Percentiles rank a stretch among this genome's conserved stretches.
These are phyloP conservation scores for Myotis planiceps DNA, from an alignment of 2,797 vertebrate genomes.

Conservation along the genomic window DNA sequence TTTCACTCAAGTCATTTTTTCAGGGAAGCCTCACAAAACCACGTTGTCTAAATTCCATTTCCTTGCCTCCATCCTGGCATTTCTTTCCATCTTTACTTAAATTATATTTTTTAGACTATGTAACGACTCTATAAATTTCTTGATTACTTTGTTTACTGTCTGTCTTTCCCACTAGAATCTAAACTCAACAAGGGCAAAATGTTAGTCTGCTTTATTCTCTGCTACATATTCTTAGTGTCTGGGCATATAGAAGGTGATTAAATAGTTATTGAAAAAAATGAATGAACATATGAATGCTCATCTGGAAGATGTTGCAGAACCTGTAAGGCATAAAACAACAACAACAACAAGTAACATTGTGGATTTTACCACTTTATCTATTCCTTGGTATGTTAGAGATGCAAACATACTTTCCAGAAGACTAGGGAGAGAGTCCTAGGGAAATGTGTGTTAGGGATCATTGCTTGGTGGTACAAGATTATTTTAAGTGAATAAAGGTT, in stretches of 20 bases:
- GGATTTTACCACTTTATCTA: neutral
- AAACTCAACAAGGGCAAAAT: neutral
- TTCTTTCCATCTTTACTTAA: neutral
- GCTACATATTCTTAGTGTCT: neutral
- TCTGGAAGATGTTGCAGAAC: conserved; percentile 13
- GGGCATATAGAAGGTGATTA: neutral
- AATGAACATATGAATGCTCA: neutral
- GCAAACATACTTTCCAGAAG: neutral
- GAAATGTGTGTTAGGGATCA: neutral
- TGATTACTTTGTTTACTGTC: neutral
- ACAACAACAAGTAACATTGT: neutral
- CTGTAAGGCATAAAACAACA: neutral
- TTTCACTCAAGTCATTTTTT: neutral
- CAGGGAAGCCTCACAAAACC: neutral
- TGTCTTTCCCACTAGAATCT: neutral
- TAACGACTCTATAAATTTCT: neutral
- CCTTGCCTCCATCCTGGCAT: neutral
- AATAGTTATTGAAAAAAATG: neutral
- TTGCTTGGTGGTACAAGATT: neutral
- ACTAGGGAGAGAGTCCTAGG: neutral
- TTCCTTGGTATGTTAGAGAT: neutral
- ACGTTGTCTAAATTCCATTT: neutral
- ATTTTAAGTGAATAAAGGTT: neutral
- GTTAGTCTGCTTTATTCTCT: conserved; percentile 26
- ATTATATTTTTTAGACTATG: neutral